These are phyloP conservation scores for Papilio machaon DNA, from an alignment of 1,140 invertebrate genomes.

Conservation along the genomic window DNA sequence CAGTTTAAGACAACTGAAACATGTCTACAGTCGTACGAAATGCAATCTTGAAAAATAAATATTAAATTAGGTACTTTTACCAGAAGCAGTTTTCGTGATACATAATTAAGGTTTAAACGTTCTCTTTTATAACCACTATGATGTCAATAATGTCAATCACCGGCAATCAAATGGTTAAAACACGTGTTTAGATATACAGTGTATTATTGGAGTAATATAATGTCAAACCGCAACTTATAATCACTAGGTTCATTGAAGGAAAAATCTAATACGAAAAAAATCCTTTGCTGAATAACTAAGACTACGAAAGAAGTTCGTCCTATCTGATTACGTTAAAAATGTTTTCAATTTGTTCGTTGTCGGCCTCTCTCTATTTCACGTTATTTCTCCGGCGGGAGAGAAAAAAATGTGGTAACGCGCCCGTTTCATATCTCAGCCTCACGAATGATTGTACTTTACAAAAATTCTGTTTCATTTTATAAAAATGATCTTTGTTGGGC, in stretches of 20 bases:
- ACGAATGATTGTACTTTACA: constrained; percentile 7
- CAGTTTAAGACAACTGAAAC: too few species aligned
- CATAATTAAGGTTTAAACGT: too few species aligned
- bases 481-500: constrained; percentile 2
- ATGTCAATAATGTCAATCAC: too few species aligned
- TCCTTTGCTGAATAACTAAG: background rate
- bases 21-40: too few species aligned
- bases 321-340: constrained; percentile 27
- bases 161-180: too few species aligned
- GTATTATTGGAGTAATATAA: background rate
- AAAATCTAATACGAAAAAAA: background rate
- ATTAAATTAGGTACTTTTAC: too few species aligned
- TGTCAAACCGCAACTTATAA: background rate
- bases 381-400: constrained; percentile 19
- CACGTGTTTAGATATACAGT: too few species aligned
- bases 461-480: constrained; percentile 17
- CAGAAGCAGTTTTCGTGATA: too few species aligned
- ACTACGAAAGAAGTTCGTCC: constrained; percentile 10
- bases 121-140: too few species aligned
- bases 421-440: constrained; percentile 14
- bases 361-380: constrained; percentile 11
- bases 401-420: constrained; percentile 5
- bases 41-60: too few species aligned
- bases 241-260: background rate
- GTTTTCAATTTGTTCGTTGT: constrained; percentile 28